phyloP scores from a whole-genome alignment of 2,797 vertebrate species.

The Diglossa cyanea region DNA sequence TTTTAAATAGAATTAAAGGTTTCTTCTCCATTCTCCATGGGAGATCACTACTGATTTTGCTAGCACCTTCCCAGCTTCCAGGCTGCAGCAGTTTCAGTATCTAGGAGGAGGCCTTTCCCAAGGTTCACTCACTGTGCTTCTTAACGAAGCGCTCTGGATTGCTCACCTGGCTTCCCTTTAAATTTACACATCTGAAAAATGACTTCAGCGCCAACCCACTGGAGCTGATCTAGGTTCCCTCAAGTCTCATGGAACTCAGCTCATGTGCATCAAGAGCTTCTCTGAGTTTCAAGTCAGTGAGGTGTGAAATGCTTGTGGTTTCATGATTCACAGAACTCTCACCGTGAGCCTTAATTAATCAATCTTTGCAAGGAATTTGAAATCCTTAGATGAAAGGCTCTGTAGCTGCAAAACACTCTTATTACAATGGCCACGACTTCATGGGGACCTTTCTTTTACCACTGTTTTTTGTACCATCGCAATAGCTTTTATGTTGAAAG shows the following conservation, averaged over 20 bases:
- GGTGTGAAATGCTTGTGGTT: constrained; percentile 70
- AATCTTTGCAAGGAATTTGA: constrained; percentile 61
- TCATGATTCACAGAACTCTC: constrained; percentile 67
- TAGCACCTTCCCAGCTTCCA: not conserved
- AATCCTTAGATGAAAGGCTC: constrained; percentile 64
- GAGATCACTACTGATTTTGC: not conserved
- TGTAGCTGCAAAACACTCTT: constrained; percentile 42
- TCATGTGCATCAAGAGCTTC: constrained; percentile 64
- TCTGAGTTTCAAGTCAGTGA: constrained; percentile 67
- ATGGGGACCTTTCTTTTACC: not conserved
- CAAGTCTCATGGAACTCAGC: constrained; percentile 58
- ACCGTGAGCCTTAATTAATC: constrained; percentile 65
- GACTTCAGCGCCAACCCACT: constrained; percentile 48
- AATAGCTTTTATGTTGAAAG: constrained; percentile 9
- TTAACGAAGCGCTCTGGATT: not conserved
- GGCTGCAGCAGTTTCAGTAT: not conserved
- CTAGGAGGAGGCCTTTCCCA: not conserved
- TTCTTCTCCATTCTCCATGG: not conserved
- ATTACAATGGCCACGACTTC: constrained; percentile 49
- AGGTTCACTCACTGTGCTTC: not conserved
- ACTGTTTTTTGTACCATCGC: not conserved
- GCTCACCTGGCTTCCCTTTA: constrained; percentile 55
- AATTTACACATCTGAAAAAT: constrained; percentile 58
- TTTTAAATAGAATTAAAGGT: not conserved
- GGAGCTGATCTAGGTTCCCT: constrained; percentile 57